These are phyloP conservation scores for Solea solea DNA, from an alignment of 2,113 vertebrate genomes.

Conservation along the genomic window DNA sequence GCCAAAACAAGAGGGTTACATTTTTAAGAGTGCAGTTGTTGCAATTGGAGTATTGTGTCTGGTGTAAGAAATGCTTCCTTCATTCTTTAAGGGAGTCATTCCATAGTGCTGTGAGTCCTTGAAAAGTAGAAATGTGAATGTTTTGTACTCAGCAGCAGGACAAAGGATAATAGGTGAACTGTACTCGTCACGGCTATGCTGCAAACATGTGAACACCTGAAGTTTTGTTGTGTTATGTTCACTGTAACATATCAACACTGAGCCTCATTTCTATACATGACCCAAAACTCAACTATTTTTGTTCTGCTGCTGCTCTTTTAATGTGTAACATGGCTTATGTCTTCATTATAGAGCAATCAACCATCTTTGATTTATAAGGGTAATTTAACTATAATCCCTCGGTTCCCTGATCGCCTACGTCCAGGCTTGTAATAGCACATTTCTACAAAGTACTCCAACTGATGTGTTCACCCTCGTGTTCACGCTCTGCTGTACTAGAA, in stretches of 20 bases:
- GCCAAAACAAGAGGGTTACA: background rate
- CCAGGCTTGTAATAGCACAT: slow-evolving; percentile 18
- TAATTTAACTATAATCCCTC: slow-evolving; percentile 40
- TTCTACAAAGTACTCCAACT: slow-evolving; percentile 16
- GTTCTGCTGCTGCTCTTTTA: slow-evolving; percentile 23
- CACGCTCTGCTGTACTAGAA: background rate
- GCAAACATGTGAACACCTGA: background rate
- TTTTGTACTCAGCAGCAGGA: background rate
- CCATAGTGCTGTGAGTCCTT: background rate
- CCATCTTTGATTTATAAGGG: slow-evolving; percentile 55
- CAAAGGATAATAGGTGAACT: background rate
- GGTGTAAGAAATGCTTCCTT: background rate
- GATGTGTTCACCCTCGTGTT: slow-evolving; percentile 4
- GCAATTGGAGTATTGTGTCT: background rate
- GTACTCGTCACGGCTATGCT: background rate
- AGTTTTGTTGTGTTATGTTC: background rate
- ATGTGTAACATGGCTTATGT: slow-evolving; percentile 37
- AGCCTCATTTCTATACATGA: background rate
- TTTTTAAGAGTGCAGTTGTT: background rate
- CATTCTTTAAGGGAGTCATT: background rate
- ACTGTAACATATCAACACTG: background rate
- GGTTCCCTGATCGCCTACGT: slow-evolving; percentile 42
- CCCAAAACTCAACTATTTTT: background rate
- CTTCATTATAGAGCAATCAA: slow-evolving; percentile 49
- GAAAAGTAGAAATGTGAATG: background rate